These are phyloP conservation scores for Alces alces DNA, from an alignment of 2,113 vertebrate species.

Conservation along the genomic window DNA sequence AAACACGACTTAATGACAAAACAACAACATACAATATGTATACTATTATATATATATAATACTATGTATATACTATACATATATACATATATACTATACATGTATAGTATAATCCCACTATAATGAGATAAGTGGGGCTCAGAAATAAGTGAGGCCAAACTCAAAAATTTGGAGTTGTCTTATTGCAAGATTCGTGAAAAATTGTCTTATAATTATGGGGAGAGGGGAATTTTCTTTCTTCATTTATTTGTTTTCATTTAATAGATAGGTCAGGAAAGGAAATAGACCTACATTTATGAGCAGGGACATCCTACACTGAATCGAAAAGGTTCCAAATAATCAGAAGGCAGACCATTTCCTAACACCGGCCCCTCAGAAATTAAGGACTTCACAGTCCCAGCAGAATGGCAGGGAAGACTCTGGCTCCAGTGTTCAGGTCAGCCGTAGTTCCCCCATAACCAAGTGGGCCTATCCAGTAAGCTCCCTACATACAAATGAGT, in stretches of 20 bases:
- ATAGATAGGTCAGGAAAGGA: not conserved
- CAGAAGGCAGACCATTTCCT: not conserved
- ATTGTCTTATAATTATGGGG: not conserved
- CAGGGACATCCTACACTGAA: not conserved
- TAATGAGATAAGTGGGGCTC: not conserved
- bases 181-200: not conserved
- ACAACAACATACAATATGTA: not conserved
- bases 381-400: not conserved
- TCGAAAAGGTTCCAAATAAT: not conserved
- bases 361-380: not conserved
- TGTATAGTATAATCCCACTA: not conserved
- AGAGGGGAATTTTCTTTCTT: not conserved
- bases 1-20: not conserved
- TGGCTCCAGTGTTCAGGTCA: not conserved
- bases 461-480: not conserved
- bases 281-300: not conserved
- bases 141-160: not conserved
- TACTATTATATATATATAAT: not conserved
- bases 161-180: not conserved
- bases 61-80: not conserved
- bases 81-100: not conserved
- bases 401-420: not conserved
- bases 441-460: not conserved
- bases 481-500: not conserved
- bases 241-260: not conserved